Percentiles rank a stretch among this genome's conserved stretches.
phyloP scores from a whole-genome alignment of 2,888 invertebrate genomes.

The Patella depressa region DNA sequence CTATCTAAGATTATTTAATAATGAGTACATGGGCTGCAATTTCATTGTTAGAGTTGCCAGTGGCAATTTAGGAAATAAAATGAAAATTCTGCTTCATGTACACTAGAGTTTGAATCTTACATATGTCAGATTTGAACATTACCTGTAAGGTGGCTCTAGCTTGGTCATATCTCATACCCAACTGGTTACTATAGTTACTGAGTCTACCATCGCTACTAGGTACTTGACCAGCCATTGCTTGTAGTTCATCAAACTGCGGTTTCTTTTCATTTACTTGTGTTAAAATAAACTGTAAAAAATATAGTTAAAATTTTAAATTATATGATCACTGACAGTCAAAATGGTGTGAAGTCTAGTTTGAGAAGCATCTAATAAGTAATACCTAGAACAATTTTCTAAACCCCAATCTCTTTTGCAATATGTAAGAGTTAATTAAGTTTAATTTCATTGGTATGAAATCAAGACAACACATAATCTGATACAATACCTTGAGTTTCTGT shows the following conservation, averaged over 20 bases:
- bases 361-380: too few species aligned
- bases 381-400: too few species aligned
- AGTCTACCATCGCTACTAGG: slow-evolving; percentile 87
- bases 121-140: slow-evolving; percentile 24
- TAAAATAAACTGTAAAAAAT: slow-evolving; percentile 38
- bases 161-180: slow-evolving; percentile 79
- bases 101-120: neutral
- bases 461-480: neutral
- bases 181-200: slow-evolving; percentile 88
- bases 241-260: slow-evolving; percentile 87
- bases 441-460: too few species aligned
- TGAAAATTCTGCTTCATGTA: neutral
- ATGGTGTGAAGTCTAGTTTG: too few species aligned
- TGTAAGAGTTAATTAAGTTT: too few species aligned
- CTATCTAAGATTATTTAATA: too few species aligned
- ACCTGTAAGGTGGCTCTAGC: slow-evolving; percentile 66
- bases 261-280: slow-evolving; percentile 82
- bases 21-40: too few species aligned
- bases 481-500: slow-evolving; percentile 78
- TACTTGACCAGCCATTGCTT: slow-evolving; percentile 87
- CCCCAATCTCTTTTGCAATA: too few species aligned
- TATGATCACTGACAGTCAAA: too few species aligned
- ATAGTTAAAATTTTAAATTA: neutral
- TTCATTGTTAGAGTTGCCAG: too few species aligned
- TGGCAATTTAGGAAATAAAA: too few species aligned